Conservation (phyloP, 2,888 invertebrate species). For the Troides helena region DNA sequence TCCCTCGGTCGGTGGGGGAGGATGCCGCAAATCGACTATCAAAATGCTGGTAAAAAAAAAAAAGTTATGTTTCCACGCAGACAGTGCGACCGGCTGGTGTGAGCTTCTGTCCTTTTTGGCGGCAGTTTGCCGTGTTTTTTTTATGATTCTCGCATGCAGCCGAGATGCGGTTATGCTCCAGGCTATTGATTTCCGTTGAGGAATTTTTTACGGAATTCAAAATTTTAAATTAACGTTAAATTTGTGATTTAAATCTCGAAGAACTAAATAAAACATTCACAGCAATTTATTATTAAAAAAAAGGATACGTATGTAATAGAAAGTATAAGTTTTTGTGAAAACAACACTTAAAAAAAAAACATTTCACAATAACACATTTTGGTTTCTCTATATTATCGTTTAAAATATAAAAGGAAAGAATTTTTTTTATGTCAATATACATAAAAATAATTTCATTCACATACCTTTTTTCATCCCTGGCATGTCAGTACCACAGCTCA, state of each 20-base stretch:
- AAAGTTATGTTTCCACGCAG: constrained; percentile 65
- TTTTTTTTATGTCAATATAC: too few relatives aligned
- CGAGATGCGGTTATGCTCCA: constrained; percentile 29
- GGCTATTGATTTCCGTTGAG: constrained; percentile 3
- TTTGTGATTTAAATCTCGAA: too few relatives aligned
- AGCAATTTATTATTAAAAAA: too few relatives aligned
- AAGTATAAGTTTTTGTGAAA: too few relatives aligned
- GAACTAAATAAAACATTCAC: too few relatives aligned
- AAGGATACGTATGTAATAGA: too few relatives aligned
- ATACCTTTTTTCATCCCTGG: constrained; percentile 68
- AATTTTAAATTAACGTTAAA: too few relatives aligned
- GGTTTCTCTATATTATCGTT: too few relatives aligned
- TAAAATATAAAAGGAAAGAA: too few relatives aligned
- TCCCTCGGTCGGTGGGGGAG: constrained; percentile 46
- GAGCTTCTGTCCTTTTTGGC: constrained; percentile 50
- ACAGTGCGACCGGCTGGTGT: constrained; percentile 61
- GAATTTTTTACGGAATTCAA: not conserved
- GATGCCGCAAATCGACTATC: constrained; percentile 77
- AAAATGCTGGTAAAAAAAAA: constrained; percentile 68
- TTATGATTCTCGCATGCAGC: constrained; percentile 44
- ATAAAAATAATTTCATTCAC: constrained; percentile 31
- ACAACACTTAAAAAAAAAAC: too few relatives aligned
- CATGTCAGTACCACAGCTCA: constrained; percentile 67
- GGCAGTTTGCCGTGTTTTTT: constrained; percentile 44
- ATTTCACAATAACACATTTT: too few relatives aligned